Conservation (phyloP, 2,113 vertebrate species). For the Lasiurus borealis region DNA sequence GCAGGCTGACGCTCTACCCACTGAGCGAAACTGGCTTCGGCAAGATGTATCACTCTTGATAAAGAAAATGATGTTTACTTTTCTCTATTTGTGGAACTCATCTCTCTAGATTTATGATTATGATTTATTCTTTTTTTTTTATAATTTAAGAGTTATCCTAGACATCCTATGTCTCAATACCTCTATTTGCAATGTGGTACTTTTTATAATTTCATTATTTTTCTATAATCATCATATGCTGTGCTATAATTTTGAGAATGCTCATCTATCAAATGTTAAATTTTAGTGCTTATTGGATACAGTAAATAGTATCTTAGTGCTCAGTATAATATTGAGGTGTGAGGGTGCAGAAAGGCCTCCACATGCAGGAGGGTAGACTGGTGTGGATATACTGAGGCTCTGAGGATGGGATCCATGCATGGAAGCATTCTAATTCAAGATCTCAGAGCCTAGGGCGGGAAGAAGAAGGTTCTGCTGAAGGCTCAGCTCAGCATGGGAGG, state of each 20-base stretch:
- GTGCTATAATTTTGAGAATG: no score
- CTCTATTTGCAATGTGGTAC: neutral
- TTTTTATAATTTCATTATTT: neutral
- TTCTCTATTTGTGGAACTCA: neutral
- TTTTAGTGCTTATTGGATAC: no score
- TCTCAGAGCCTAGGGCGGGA: neutral
- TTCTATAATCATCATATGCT: no score
- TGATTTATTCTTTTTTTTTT: constrained; percentile 58
- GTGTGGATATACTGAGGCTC: neutral
- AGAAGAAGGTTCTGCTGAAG: neutral
- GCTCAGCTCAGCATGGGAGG: neutral
- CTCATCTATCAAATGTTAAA: no score
- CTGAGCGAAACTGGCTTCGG: no score
- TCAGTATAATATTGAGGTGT: no score
- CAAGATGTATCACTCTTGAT: no score
- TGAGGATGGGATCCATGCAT: neutral
- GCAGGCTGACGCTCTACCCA: no score
- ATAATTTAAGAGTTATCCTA: neutral
- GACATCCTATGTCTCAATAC: neutral
- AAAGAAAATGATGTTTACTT: constrained; percentile 18
- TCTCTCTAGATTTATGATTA: constrained; percentile 37
- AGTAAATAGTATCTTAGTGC: no score
- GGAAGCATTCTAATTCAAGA: neutral
- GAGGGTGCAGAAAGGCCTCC: neutral
- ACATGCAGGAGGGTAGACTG: neutral